Conservation (phyloP, 2,113 vertebrate genomes). For the Pelodiscus sinensis region DNA sequence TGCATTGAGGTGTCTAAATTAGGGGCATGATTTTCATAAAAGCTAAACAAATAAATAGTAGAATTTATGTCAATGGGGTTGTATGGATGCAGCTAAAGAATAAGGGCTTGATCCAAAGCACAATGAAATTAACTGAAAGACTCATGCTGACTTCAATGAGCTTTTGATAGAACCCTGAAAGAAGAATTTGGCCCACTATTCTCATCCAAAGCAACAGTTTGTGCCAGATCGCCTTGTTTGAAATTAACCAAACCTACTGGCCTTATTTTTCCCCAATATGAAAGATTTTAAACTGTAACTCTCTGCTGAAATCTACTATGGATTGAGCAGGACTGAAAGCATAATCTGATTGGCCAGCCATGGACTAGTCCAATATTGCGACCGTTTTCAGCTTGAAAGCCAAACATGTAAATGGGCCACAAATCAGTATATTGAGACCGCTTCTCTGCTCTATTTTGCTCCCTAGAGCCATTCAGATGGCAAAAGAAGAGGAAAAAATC, state of each 20-base stretch:
- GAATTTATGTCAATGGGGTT: not conserved
- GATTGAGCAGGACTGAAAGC: not conserved
- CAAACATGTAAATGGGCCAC: not conserved
- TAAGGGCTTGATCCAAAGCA: not conserved
- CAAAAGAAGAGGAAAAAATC: not conserved
- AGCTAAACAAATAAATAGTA: not conserved
- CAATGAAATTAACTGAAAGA: not conserved
- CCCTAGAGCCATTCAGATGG: not conserved
- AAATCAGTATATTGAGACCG: not conserved
- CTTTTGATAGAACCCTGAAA: not conserved
- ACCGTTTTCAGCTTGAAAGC: not conserved
- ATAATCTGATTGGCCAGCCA: not conserved
- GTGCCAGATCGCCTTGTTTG: fast-evolving
- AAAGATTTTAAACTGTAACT: not conserved
- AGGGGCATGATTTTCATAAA: not conserved
- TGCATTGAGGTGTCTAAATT: not conserved
- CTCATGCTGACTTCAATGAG: not conserved
- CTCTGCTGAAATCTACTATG: not conserved
- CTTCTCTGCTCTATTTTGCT: not conserved
- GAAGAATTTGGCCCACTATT: not conserved
- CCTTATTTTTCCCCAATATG: not conserved
- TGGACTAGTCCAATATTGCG: not conserved
- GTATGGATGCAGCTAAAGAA: not conserved
- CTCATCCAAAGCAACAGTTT: not conserved
- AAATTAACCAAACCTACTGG: not conserved